phyloP scores from a whole-genome alignment of 2,113 vertebrate genomes.

The Rhea pennata region DNA sequence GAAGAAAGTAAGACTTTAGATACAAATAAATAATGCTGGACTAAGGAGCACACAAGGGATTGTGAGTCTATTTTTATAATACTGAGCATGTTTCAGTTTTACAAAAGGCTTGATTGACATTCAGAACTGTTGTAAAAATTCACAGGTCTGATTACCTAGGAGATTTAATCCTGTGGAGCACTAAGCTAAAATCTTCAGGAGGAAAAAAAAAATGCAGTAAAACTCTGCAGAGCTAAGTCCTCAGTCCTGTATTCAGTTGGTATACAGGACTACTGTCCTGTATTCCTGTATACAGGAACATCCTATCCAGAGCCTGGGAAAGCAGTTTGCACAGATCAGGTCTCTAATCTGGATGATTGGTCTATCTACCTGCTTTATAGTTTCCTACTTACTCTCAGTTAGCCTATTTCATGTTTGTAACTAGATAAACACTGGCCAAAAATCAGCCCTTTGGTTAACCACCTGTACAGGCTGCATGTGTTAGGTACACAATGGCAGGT shows the following conservation, averaged over 20 bases:
- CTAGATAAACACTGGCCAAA: background rate
- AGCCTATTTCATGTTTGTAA: background rate
- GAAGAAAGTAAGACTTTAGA: background rate
- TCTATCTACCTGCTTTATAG: background rate
- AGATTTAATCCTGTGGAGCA: background rate
- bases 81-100: background rate
- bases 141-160: background rate
- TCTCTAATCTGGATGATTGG: background rate
- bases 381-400: background rate
- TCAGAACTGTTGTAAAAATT: background rate
- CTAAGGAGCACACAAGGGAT: background rate
- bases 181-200: background rate
- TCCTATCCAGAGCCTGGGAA: background rate
- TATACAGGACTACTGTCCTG: background rate
- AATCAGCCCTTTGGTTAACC: background rate
- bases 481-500: background rate
- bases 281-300: background rate
- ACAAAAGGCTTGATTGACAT: background rate
- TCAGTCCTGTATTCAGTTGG: background rate
- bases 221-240: background rate
- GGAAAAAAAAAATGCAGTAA: background rate
- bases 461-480: background rate
- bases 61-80: background rate
- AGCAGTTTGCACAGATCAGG: background rate
- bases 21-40: background rate